These are phyloP conservation scores for Astatoreochromis straeleni DNA, from an alignment of 2,113 vertebrate species.

Conservation along the genomic window DNA sequence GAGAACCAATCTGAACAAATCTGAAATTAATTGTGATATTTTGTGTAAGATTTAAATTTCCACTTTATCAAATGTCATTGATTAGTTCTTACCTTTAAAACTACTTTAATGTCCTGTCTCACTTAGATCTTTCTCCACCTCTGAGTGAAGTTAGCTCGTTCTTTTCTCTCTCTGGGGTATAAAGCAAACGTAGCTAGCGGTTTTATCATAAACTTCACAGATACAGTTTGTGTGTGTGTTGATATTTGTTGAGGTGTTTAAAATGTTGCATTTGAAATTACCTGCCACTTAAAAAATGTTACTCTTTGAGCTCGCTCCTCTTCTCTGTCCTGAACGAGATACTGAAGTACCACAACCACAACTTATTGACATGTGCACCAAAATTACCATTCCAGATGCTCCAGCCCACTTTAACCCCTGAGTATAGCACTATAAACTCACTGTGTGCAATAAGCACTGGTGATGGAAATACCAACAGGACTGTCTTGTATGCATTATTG, in stretches of 20 bases:
- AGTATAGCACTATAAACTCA: background rate
- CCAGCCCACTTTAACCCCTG: background rate
- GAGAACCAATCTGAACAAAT: background rate
- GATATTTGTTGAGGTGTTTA: background rate
- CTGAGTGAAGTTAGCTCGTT: background rate
- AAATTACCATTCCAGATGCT: background rate
- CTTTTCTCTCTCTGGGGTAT: background rate
- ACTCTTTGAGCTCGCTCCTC: background rate
- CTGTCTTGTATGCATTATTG: background rate
- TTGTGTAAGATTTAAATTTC: background rate
- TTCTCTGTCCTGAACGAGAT: background rate
- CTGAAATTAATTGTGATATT: background rate
- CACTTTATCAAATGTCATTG: background rate
- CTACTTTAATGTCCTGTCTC: background rate
- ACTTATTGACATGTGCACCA: background rate
- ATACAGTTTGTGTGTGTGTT: background rate
- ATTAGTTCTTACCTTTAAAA: background rate
- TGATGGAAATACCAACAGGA: background rate
- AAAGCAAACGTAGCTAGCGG: background rate
- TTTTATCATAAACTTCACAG: background rate
- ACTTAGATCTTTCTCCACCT: background rate
- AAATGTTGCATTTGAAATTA: background rate
- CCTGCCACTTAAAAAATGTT: background rate
- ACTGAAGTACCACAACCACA: background rate
- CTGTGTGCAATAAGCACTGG: background rate